Base-by-base conservation (phyloP, 2,113 vertebrate species). In the Tachycineta bicolor region DNA sequence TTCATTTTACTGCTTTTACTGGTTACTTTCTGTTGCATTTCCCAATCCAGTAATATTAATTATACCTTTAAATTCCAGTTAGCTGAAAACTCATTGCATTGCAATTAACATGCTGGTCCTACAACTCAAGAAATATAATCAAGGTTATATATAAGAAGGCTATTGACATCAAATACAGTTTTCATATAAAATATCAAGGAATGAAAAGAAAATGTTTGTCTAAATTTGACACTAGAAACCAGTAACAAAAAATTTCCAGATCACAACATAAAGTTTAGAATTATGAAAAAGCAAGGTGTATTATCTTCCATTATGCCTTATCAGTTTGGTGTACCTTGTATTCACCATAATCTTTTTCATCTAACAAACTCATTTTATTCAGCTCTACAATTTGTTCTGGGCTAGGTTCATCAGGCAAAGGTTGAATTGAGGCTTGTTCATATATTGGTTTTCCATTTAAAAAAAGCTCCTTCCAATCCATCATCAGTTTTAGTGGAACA, bases 401-500 rank as follows among this genome's bases (percentile, higher is more conserved):
- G 56, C 90, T 97, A 28, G 95, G 92, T 12, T 97, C 94, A 29
- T 74, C 25, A 49, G 92, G 65, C 10, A 96, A 52, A 23, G 85
- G 44, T 24, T 97, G 96, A 86, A 97, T 29, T 39, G 94, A 96
- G 20, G 95, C 83, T 97, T 97, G 96, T 34, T 98, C 98, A 89
- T 99, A 99, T 56, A 99, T 96, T 49, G 99, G 98, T 69, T 98
- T 97, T 79, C 98, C 99, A 37, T 89, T 95, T 52, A 98, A 93
- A 97, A 99, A 98, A 29, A 99, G 76, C 86, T 99, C 98, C 97
- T 99, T 99, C 99, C 99, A 99, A 84, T 99, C 98, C 83, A 93
- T 92, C 97, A 99, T 98, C 96, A 98, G 26, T 95, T 99, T 99
- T 47, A 62, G 52, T 67, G 99, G 99, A 97, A 99, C 98, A 87